Evolutionary conservation across 1,140 invertebrate genomes (phyloP).

Genomic region (Batillaria attramentaria): DNA sequence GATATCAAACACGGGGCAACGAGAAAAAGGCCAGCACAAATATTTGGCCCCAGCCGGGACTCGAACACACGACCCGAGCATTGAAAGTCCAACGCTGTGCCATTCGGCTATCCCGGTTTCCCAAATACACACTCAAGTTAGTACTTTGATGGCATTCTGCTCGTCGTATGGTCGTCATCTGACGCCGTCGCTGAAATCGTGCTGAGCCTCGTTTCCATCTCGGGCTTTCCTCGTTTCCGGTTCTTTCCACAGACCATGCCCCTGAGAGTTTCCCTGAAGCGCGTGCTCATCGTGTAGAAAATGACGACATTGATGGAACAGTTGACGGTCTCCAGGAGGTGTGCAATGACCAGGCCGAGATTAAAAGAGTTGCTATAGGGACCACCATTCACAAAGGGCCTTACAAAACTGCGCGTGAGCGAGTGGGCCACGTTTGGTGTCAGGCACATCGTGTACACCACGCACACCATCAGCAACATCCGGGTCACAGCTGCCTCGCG

Average conservation of each 20-base stretch:
- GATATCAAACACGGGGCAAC: too few species aligned
- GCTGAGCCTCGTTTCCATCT: not conserved
- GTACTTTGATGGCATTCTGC: too few species aligned
- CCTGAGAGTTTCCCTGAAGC: slow-evolving; percentile 10
- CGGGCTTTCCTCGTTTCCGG: not conserved
- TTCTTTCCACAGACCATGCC: not conserved
- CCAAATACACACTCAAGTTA: too few species aligned
- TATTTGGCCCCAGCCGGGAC: too few species aligned
- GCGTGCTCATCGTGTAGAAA: slow-evolving; percentile 20
- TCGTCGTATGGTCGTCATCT: too few species aligned
- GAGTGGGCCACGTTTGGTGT: not conserved
- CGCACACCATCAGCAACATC: slow-evolving; percentile 17
- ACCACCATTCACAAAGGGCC: not conserved
- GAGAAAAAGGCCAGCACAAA: too few species aligned
- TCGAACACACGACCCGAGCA: too few species aligned
- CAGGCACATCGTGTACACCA: slow-evolving; percentile 6
- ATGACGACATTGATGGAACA: slow-evolving; percentile 30
- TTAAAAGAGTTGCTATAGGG: slow-evolving; percentile 3
- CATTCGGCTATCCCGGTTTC: too few species aligned
- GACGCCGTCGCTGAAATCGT: too few species aligned
- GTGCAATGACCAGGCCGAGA: not conserved
- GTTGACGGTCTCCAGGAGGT: slow-evolving; percentile 4
- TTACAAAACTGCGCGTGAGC: not conserved
- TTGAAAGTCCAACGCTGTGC: too few species aligned
- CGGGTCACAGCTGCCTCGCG: slow-evolving; percentile 11